Percentiles rank a stretch among this genome's conserved stretches.
Conservation (phyloP, 2,797 vertebrate genomes). For the Valencia hispanica region DNA sequence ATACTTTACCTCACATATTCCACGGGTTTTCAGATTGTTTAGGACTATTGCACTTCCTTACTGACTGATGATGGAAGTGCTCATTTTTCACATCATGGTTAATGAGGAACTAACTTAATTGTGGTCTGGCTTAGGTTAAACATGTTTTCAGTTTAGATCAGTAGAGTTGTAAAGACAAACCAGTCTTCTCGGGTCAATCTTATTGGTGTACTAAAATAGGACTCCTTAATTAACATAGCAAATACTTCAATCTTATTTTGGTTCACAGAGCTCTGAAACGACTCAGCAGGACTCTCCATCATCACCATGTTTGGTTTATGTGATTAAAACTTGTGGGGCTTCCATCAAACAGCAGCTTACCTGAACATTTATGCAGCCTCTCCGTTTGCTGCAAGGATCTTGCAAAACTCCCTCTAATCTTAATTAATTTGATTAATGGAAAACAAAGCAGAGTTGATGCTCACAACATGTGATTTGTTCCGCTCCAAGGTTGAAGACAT, state of each 20-base stretch:
- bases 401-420: conserved; percentile 40
- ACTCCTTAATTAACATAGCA: conserved; percentile 14
- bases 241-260: conserved; percentile 32
- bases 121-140: background rate
- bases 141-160: background rate
- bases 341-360: conserved; percentile 55
- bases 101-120: background rate
- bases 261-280: conserved; percentile 27
- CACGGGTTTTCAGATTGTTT: background rate
- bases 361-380: conserved; percentile 48
- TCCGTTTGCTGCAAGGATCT: conserved; percentile 37
- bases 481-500: conserved; percentile 72
- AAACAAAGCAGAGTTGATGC: conserved; percentile 57
- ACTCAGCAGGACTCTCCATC: conserved; percentile 41
- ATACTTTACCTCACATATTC: background rate
- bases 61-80: background rate
- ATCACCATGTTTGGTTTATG: conserved; percentile 36
- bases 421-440: conserved; percentile 74
- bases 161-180: conserved; percentile 15
- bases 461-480: conserved; percentile 67
- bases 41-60: background rate
- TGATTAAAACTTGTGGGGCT: conserved; percentile 55
- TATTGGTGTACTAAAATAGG: conserved; percentile 14
- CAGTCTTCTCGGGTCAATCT: conserved; percentile 18
- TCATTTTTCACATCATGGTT: background rate